Base-by-base conservation (phyloP, 2,797 vertebrate species). In the Darevskia nairensis region DNA sequence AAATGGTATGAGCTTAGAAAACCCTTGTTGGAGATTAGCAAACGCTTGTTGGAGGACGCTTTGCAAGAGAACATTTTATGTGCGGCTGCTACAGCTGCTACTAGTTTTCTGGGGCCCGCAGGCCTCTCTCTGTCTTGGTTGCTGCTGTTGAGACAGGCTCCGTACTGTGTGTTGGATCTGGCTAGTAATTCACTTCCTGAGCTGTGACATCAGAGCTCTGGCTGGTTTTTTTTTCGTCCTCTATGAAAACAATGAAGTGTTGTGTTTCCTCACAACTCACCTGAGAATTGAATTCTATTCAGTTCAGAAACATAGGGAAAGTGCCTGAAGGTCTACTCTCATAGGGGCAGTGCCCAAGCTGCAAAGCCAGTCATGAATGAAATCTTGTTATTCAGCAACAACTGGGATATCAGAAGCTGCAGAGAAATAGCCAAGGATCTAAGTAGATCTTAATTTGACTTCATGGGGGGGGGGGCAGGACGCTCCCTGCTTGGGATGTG, bases 141-240 rank as follows among this genome's bases (percentile, higher is more conserved):
- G 81, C 85, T 68, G 68, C 74, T 61, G 9, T 39, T 55, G 41
- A 76, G 71, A 81, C 83, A 81, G 29, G 84, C 71, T 81, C 8
- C 72, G 76, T 75, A 75, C 59, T 21, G n/a, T 83, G 66, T 61
- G 44, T 64, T 27, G 72, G 61, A 9, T 32, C 21, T 55, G 86
- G 66, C 76, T 79, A 46, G 80, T 74, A 88, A 80, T 44, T 59
- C 77, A 59, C 61, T 88, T 87, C 68, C 76, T 79, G 55, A 72
- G 61, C 41, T 75, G 68, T 74, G 41, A 80, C 55, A 80, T 69
- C 46, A 76, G 82, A 87, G 21, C 46, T 72, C 39, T 50, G 78
- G 4, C 66, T 32, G 7, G 4, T n/a, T n/a, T 4, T 32, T 13
- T 32, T 32, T 25, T 44, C 8, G 0, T 29, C 21, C 55, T 32